phyloP scores from a whole-genome alignment of 1,140 invertebrate species.

The Drosophila punjabiensis region DNA sequence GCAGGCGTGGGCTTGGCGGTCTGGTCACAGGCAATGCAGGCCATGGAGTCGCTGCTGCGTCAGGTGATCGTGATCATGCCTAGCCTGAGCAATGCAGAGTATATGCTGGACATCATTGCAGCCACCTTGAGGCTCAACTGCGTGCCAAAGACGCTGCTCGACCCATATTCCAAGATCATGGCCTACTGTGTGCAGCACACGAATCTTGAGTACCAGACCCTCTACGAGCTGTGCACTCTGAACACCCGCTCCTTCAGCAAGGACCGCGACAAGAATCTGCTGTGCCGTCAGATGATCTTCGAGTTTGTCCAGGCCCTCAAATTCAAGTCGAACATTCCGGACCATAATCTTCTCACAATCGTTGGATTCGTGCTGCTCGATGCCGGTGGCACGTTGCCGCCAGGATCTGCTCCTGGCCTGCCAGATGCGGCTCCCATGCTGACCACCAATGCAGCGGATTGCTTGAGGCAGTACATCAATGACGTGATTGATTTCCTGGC shows the following conservation, averaged over 20 bases:
- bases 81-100: conserved; percentile 90
- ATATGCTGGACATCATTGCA: conserved; percentile 94
- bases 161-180: conserved; percentile 98
- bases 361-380: conserved; percentile 94
- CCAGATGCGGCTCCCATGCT: conserved; percentile 87
- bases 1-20: conserved; percentile 89
- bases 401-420: conserved; percentile 79
- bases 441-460: conserved; percentile 96
- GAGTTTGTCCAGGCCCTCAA: conserved; percentile 98
- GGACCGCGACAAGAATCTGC: conserved; percentile 96
- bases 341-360: conserved; percentile 96
- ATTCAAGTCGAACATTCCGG: conserved; percentile 97
- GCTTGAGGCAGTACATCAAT: conserved; percentile 95
- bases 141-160: conserved; percentile 90
- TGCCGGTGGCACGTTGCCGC: conserved; percentile 89
- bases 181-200: conserved; percentile 96
- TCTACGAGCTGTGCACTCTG: conserved; percentile 95
- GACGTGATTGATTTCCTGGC: conserved; percentile 98
- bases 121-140: conserved; percentile 94
- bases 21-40: conserved; percentile 93
- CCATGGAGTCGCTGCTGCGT: conserved; percentile 94
- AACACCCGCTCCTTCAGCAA: conserved; percentile 95
- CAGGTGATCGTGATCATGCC: conserved; percentile 91
- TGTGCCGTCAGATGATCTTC: conserved; percentile 95
- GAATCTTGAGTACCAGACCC: conserved; percentile 92